Evolutionary conservation across 2,797 vertebrate species (phyloP), one percentile per base, ranked within the genome.

Genomic region (Zonotrichia albicollis): DNA sequence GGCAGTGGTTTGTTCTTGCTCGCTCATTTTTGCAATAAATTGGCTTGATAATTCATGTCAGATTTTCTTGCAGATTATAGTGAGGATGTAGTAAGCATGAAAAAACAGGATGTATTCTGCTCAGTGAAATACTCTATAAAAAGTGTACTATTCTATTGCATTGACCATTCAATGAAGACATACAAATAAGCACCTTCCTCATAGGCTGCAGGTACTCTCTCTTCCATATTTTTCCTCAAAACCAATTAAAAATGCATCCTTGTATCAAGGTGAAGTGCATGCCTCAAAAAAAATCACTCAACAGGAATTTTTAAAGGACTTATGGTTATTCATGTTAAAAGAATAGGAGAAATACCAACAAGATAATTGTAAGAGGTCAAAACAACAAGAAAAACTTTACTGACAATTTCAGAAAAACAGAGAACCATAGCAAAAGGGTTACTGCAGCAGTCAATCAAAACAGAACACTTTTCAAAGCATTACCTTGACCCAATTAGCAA

Each of bases 281-380:
- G 14, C 4, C 26, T 29, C 20, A 21, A 30, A 74, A 50, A 48
- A 55, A 4, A 2, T 25, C 1, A 0, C 4, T 42, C 6, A 42
- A 22, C 1, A 15, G 26, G 25, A 22, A 14, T 42, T 70, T 26
- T 55, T 26, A 34, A 46, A 48, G 7, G 25, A 9, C 2, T 48
- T 22, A 9, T 26, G 2, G 1, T 26, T 54, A 42, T 26, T 55
- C 4, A 5, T 6, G 11, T 46, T 48, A 10, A 9, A 42, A 0
- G 0, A 12, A 26, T 21, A 21, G 20, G 14, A 54, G 16, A 48
- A 54, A 77, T 22, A 40, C 21, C 9, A 30, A 17, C 4, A 70
- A 46, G 3, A 21, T 6, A 34, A 5, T 12, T 21, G 34, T 14
- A 71, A 62, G 55, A 30, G 4, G 6, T 26, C 34, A 70, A 34